Evolutionary conservation across 1,140 invertebrate species (phyloP), one percentile per base, ranked within the genome.

Genomic region (Pseudomyrmex concolor): DNA sequence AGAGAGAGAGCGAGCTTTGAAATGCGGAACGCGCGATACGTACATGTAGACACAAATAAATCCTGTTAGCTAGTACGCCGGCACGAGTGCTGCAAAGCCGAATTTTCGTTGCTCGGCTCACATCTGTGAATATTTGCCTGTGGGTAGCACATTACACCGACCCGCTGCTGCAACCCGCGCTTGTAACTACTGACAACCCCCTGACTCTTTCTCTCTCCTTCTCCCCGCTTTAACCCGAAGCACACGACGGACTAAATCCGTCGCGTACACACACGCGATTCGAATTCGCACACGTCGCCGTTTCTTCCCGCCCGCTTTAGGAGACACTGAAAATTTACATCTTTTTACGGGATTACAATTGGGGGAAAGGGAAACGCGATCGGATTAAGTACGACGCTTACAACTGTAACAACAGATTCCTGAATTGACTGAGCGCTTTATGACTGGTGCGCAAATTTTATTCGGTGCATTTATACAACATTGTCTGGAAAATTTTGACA

Each of bases 91-190:
- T 77, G 86, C 87, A 89, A 89, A 88, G 86, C 88, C 83, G 85
- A 88, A 89, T 88, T 88, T 90, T 89, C 89, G 83, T 66, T 86
- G 81, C 88, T 76, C 74, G 25, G 34, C 84, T 87, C 72, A 81
- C 89, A 90, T 90, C 89, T 90, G 89, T 59, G 89, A 90, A 88
- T 90, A 90, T 90, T 90, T 89, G 84, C 88, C 87, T 77, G 77
- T 83, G 85, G 85, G 78, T 89, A 88, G 86, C 86, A 64, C 82
- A 85, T 88, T 88, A 87, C 86, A 87, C 54, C 19, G 34, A 9
- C 8, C 12, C 63, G 13, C 22, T 55, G 80, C 17, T 57, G 78
- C 85, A 87, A 84, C 77, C 81, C 60, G n/a, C 17, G 60, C 45
- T 72, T 57, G 60, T 50, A 59, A 51, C 51, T 45, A 43, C 57